These are phyloP conservation scores for Macropus fuliginosus DNA, from an alignment of 2,797 vertebrate species.

Conservation along the genomic window DNA sequence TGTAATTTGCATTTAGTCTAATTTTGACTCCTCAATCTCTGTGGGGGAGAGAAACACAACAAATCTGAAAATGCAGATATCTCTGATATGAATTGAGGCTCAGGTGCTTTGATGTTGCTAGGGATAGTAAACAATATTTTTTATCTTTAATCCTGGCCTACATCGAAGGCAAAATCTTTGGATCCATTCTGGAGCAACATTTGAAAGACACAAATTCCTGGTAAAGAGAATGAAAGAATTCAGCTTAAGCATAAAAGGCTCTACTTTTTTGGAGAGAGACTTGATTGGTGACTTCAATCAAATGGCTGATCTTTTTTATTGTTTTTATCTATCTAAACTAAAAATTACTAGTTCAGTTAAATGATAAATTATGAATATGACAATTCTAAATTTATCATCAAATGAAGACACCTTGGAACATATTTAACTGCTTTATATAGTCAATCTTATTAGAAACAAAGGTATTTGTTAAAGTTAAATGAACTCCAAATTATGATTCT, in stretches of 20 bases:
- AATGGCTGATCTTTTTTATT: background rate
- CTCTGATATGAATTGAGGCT: background rate
- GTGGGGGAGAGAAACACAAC: background rate
- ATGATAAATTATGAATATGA: background rate
- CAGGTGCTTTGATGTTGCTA: background rate
- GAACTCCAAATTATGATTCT: background rate
- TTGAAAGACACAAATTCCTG: background rate
- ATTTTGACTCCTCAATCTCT: too few relatives aligned
- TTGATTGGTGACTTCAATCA: background rate
- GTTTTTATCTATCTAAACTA: background rate
- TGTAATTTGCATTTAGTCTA: background rate
- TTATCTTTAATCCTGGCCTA: background rate
- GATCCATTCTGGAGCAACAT: background rate
- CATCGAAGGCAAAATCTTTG: background rate
- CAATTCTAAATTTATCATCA: background rate
- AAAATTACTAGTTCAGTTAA: background rate
- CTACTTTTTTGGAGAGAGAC: background rate
- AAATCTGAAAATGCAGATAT: background rate
- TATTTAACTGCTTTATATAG: background rate
- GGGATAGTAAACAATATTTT: background rate
- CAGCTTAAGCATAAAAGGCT: background rate
- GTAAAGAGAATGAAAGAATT: background rate
- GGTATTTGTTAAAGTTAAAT: background rate
- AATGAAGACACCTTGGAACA: background rate
- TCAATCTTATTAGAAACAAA: constrained; percentile 17